These are phyloP conservation scores for Pseudocheirus occidentalis DNA, from an alignment of 2,797 vertebrate species.

Conservation along the genomic window DNA sequence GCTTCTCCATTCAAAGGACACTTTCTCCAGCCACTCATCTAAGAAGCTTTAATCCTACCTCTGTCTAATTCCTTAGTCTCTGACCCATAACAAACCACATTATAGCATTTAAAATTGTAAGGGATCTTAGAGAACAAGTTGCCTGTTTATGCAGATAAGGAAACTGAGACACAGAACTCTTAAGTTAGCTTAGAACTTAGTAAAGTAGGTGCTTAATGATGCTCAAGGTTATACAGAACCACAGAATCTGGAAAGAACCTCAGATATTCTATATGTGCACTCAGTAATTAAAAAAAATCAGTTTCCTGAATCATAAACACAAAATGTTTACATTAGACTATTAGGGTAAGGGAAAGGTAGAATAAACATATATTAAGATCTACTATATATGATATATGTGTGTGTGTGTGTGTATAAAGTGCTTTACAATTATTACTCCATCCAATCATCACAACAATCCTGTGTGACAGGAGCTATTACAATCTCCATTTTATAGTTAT, in stretches of 20 bases:
- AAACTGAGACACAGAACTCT: background rate
- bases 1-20: background rate
- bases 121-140: background rate
- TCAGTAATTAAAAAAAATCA: background rate
- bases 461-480: background rate
- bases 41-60: background rate
- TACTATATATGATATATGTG: background rate
- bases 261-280: background rate
- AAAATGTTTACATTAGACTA: background rate
- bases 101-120: background rate
- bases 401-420: background rate
- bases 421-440: background rate
- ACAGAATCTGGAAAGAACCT: background rate
- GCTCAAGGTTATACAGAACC: background rate
- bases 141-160: background rate
- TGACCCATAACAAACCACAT: background rate
- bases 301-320: background rate
- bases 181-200: background rate
- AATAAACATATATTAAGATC: background rate
- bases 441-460: background rate
- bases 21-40: background rate
- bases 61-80: background rate
- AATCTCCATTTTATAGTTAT: background rate
- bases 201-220: background rate
- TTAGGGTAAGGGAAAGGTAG: background rate